Evolutionary conservation across 2,113 vertebrate species (phyloP).

Genomic region (Macrotus californicus): DNA sequence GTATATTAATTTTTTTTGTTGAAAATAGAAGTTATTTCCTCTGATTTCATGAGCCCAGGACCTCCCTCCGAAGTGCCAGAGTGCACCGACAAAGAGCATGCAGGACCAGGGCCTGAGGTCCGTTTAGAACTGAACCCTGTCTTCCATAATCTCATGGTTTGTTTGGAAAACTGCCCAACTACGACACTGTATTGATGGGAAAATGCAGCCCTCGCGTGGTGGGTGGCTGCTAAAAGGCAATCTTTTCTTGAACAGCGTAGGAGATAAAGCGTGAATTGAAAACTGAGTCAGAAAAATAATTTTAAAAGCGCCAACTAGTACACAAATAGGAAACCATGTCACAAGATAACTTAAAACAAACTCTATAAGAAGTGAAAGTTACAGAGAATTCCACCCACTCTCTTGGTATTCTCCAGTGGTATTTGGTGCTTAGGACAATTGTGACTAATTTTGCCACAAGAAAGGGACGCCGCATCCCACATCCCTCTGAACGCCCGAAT

Average conservation of each 20-base stretch:
- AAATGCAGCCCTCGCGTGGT: constrained; percentile 38
- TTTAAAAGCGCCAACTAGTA: background rate
- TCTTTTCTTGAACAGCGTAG: constrained; percentile 28
- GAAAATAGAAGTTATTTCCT: background rate
- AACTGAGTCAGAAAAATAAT: background rate
- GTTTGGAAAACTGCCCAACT: constrained; percentile 65
- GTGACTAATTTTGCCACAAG: background rate
- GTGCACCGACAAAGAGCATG: background rate
- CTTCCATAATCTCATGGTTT: constrained; percentile 69
- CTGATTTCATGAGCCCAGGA: background rate
- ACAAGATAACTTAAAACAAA: background rate
- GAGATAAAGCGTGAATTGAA: constrained; percentile 45
- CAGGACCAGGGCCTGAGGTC: constrained; percentile 18
- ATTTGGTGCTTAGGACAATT: background rate
- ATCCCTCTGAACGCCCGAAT: background rate
- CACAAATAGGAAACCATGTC: background rate
- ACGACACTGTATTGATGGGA: constrained; percentile 46
- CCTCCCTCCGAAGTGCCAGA: background rate
- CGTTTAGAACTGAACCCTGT: constrained; percentile 42
- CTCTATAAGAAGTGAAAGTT: background rate
- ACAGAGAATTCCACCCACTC: background rate
- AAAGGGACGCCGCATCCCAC: background rate
- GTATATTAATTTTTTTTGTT: background rate
- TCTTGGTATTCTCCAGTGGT: background rate
- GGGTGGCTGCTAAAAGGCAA: constrained; percentile 57